phyloP scores from a whole-genome alignment of 2,113 vertebrate species.

The Leptocoma aspasia region DNA sequence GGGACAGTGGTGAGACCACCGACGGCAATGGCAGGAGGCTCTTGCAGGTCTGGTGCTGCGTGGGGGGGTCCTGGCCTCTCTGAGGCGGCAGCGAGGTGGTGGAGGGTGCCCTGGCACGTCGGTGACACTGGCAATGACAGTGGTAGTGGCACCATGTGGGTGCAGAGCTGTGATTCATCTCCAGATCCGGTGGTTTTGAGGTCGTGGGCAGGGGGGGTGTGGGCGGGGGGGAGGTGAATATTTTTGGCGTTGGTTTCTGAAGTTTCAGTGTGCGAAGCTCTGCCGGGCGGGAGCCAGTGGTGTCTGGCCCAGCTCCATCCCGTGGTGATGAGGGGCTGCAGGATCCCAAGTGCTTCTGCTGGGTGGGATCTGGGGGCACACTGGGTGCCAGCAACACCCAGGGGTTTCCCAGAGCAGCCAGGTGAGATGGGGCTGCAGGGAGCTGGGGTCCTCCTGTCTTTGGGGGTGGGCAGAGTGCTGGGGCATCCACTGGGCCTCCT shows the following conservation, averaged over 20 bases:
- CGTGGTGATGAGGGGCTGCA: rapidly evolving
- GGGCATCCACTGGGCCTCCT: rapidly evolving
- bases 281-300: not conserved
- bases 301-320: not conserved
- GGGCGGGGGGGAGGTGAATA: not conserved
- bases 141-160: not conserved
- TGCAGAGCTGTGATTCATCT: not conserved
- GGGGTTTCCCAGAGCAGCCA: not conserved
- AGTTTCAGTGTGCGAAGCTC: not conserved
- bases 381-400: rapidly evolving
- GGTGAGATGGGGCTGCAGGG: not conserved
- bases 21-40: not conserved
- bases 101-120: not conserved
- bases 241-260: not conserved
- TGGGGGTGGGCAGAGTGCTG: not conserved
- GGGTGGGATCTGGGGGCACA: not conserved
- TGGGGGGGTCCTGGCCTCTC: not conserved
- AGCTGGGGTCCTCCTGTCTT: not conserved
- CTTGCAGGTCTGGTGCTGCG: not conserved
- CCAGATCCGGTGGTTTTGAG: not conserved
- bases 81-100: no score
- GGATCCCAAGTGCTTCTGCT: not conserved
- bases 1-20: not conserved
- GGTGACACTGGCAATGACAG: not conserved
- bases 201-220: not conserved